Percentiles rank a stretch among this genome's conserved stretches.
phyloP scores from a whole-genome alignment of 2,113 vertebrate genomes.

The Porphyrio hochstetteri region DNA sequence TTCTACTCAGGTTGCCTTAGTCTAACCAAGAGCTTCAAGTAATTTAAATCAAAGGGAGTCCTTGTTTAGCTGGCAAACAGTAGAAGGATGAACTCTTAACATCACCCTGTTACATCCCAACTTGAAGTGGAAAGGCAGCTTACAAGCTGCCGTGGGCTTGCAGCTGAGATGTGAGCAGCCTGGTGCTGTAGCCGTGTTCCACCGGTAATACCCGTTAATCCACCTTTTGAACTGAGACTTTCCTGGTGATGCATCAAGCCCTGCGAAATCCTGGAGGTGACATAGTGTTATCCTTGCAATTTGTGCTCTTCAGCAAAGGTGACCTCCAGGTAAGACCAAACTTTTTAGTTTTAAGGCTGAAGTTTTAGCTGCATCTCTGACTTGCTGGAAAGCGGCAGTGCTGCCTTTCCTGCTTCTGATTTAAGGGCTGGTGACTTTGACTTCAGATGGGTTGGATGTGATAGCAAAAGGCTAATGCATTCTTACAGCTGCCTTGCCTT shows the following conservation, averaged over 20 bases:
- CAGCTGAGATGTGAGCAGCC: neutral
- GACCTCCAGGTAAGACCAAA: conserved; percentile 7
- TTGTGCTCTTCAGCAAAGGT: neutral
- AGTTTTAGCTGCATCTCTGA: neutral
- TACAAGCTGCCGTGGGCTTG: neutral
- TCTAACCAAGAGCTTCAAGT: conserved; percentile 15
- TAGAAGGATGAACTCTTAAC: conserved; percentile 7
- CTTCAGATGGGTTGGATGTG: conserved; percentile 25
- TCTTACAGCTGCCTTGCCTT: neutral
- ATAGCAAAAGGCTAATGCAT: neutral
- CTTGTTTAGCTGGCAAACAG: conserved; percentile 20
- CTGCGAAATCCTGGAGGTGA: neutral
- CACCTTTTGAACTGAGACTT: neutral
- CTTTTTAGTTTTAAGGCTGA: neutral
- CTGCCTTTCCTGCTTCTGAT: neutral
- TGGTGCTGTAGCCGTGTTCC: neutral
- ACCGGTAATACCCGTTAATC: neutral
- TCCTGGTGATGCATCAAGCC: neutral
- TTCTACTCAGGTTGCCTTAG: conserved; percentile 4
- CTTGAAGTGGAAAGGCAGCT: neutral
- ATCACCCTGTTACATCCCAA: neutral
- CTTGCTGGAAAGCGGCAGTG: neutral
- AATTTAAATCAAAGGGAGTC: conserved; percentile 26
- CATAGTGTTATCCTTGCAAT: neutral
- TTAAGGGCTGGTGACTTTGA: neutral